Conservation (phyloP, 2,113 vertebrate species). For the Ictalurus furcatus region DNA sequence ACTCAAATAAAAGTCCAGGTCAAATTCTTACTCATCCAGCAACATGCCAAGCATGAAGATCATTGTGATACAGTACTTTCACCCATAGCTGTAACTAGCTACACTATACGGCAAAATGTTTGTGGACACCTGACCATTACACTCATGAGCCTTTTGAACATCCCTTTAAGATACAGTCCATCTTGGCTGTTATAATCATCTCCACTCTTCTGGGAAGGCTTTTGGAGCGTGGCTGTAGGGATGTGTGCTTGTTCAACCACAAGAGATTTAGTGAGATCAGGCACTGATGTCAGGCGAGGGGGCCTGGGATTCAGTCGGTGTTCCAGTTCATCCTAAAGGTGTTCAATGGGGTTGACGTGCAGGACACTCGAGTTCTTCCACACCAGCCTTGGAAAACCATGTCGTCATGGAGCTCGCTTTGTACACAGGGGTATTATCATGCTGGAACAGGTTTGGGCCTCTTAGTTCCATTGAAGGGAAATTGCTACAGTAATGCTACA, state of each 20-base stretch:
- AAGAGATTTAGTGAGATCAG: neutral
- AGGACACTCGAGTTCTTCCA: neutral
- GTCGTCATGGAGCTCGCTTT: neutral
- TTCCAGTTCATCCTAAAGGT: neutral
- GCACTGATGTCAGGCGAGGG: neutral
- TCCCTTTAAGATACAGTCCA: neutral
- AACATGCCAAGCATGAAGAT: neutral
- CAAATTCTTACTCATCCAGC: neutral
- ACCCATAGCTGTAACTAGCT: neutral
- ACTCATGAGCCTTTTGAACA: neutral
- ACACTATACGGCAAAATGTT: neutral
- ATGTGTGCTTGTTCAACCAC: neutral
- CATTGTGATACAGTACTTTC: neutral
- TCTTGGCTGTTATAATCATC: neutral
- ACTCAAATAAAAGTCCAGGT: neutral
- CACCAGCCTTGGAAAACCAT: neutral
- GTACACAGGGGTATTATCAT: neutral
- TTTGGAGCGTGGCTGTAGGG: neutral
- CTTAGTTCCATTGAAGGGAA: neutral
- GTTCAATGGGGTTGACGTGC: neutral
- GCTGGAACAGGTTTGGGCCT: neutral
- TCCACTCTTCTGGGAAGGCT: neutral
- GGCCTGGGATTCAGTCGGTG: neutral
- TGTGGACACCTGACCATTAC: neutral
- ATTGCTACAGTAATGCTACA: neutral